Evolutionary conservation across 30 jellyfish, hydroid and myxozoan genomes (phyloP).

Genomic region (Hydra vulgaris): DNA sequence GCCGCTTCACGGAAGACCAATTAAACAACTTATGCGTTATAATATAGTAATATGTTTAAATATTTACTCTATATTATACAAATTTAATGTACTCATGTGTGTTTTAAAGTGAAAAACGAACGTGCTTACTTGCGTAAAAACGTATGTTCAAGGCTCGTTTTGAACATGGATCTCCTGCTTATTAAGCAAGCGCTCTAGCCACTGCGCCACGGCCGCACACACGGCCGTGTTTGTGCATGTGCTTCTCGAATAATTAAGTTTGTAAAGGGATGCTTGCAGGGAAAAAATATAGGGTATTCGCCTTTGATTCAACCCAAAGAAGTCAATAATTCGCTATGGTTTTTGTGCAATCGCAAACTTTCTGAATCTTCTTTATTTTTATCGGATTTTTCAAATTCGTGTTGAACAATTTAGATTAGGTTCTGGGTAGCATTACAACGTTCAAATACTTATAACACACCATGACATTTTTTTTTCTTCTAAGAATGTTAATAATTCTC

Average conservation of each 20-base stretch:
- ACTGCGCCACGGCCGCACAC: too few relatives aligned
- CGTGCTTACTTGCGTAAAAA: too few relatives aligned
- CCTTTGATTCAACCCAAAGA: background rate
- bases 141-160: too few relatives aligned
- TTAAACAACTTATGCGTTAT: too few relatives aligned
- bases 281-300: background rate
- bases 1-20: too few relatives aligned
- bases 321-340: background rate
- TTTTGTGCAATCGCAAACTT: background rate
- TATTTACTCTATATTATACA: too few relatives aligned
- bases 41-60: too few relatives aligned
- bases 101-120: too few relatives aligned
- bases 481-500: background rate
- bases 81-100: too few relatives aligned
- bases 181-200: too few relatives aligned
- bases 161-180: too few relatives aligned
- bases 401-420: background rate
- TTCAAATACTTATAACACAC: background rate
- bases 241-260: background rate
- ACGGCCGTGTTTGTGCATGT: background rate
- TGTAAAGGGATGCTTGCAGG: background rate
- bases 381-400: background rate
- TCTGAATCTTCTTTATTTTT: background rate
- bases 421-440: background rate
- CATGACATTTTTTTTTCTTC: background rate